These are phyloP conservation scores for Macroramphosus scolopax DNA, from an alignment of 2,797 vertebrate genomes.

Conservation along the genomic window DNA sequence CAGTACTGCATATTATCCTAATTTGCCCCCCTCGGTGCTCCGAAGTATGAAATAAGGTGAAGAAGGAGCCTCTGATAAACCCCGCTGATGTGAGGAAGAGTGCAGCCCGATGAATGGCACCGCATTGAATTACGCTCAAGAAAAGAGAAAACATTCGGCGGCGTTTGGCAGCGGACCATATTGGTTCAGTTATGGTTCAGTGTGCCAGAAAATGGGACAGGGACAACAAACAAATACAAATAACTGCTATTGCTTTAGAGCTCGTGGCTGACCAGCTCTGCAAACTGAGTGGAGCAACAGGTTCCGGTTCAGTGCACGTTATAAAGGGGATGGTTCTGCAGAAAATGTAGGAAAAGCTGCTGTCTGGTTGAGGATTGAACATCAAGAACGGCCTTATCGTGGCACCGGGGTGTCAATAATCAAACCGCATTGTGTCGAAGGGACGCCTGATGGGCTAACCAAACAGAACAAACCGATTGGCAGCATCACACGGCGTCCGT, in stretches of 20 bases:
- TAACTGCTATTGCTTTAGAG: slow-evolving; percentile 57
- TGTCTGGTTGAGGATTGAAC: slow-evolving; percentile 31
- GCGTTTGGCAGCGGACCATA: slow-evolving; percentile 55
- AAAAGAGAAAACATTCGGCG: slow-evolving; percentile 61
- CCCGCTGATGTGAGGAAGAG: slow-evolving; percentile 48
- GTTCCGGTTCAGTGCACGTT: slow-evolving; percentile 45
- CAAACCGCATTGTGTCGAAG: slow-evolving; percentile 22
- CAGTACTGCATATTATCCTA: slow-evolving; percentile 52
- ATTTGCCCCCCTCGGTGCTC: slow-evolving; percentile 22
- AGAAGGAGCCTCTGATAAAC: slow-evolving; percentile 37
- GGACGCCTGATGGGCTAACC: slow-evolving; percentile 34
- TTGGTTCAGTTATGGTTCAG: slow-evolving; percentile 74
- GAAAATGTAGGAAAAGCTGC: slow-evolving; percentile 25
- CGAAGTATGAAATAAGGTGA: slow-evolving; percentile 49
- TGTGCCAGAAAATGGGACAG: slow-evolving; percentile 74
- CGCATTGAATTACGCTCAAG: slow-evolving; percentile 47
- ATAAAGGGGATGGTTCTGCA: slow-evolving; percentile 28
- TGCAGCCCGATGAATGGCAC: slow-evolving; percentile 46
- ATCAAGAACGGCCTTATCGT: slow-evolving; percentile 27
- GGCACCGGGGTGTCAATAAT: slow-evolving; percentile 35
- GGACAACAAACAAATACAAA: slow-evolving; percentile 71
- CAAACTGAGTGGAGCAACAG: slow-evolving; percentile 59
- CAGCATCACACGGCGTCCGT: slow-evolving; percentile 11
- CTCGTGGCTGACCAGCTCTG: slow-evolving; percentile 57
- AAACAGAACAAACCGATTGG: slow-evolving; percentile 31